These are phyloP conservation scores for Aptenodytes patagonicus DNA, from an alignment of 2,113 vertebrate genomes.

Conservation along the genomic window DNA sequence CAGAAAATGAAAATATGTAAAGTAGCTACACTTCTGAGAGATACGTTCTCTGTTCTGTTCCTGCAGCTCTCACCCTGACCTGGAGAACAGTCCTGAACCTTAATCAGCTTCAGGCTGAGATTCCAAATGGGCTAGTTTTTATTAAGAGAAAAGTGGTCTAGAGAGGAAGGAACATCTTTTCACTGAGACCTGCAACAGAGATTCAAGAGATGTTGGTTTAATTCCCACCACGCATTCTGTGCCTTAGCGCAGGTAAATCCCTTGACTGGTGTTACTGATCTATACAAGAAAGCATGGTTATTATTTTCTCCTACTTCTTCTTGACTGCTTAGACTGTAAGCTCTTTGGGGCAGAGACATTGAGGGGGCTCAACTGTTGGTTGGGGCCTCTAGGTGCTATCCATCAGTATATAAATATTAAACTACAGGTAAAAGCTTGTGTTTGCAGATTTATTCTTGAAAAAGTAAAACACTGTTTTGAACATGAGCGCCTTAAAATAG, in stretches of 20 bases:
- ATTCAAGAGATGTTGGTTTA: background rate
- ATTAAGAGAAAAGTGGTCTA: background rate
- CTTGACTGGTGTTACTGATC: background rate
- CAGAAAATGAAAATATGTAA: background rate
- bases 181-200: background rate
- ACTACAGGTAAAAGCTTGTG: slow-evolving; percentile 52
- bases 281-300: background rate
- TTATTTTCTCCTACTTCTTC: background rate
- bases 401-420: slow-evolving; percentile 58
- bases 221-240: background rate
- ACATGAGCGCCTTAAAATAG: background rate
- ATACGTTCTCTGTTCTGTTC: background rate
- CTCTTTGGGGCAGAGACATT: slow-evolving; percentile 57
- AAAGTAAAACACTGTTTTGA: background rate
- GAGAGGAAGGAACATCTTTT: background rate
- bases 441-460: slow-evolving; percentile 34
- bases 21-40: background rate
- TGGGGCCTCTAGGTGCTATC: slow-evolving; percentile 57
- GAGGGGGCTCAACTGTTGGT: slow-evolving; percentile 33
- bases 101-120: background rate
- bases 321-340: slow-evolving; percentile 60
- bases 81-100: background rate
- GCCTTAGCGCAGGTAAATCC: slow-evolving; percentile 19
- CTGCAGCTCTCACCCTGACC: background rate
- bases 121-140: background rate